A percentile compares a stretch with the other conserved stretches of the same genome.
These are phyloP conservation scores for Lampris megalopsis DNA, from an alignment of 2,113 vertebrate genomes.

Conservation along the genomic window DNA sequence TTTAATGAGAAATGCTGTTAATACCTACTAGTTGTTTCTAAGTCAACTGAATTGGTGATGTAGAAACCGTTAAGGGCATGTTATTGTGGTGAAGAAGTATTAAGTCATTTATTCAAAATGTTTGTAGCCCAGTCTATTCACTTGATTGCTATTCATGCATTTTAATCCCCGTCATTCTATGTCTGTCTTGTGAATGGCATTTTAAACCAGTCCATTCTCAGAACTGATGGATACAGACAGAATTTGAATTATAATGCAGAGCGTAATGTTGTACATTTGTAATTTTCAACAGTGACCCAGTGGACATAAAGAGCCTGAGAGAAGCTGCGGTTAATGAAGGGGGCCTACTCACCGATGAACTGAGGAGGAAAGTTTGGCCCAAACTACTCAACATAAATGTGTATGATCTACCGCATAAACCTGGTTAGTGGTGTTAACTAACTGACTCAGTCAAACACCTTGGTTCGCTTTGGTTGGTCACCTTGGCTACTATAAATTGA, in stretches of 20 bases:
- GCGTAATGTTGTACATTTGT: background rate
- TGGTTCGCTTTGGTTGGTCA: conserved; percentile 4
- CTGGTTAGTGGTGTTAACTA: conserved; percentile 55
- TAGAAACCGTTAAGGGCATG: too few species aligned
- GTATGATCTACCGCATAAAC: conserved; percentile 80
- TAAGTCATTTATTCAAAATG: too few species aligned
- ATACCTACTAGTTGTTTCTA: too few species aligned
- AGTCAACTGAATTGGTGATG: too few species aligned
- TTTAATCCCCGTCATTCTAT: too few species aligned
- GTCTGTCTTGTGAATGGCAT: too few species aligned
- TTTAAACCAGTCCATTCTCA: too few species aligned
- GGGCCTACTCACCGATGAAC: conserved; percentile 83
- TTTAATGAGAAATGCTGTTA: too few species aligned
- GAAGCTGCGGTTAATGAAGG: conserved; percentile 80
- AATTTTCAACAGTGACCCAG: conserved; percentile 80
- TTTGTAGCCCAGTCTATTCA: too few species aligned
- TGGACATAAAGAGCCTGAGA: conserved; percentile 84
- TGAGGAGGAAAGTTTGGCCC: conserved; percentile 83
- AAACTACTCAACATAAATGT: conserved; percentile 83
- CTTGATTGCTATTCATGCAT: too few species aligned
- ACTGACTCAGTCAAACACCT: background rate
- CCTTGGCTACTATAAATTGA: background rate
- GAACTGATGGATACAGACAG: background rate
- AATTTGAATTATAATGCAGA: background rate
- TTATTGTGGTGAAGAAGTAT: too few species aligned